A percentile compares a stretch with the other conserved stretches of the same genome.
Evolutionary conservation across 2,113 vertebrate genomes (phyloP).

Genomic region (Rousettus leschenaultii): DNA sequence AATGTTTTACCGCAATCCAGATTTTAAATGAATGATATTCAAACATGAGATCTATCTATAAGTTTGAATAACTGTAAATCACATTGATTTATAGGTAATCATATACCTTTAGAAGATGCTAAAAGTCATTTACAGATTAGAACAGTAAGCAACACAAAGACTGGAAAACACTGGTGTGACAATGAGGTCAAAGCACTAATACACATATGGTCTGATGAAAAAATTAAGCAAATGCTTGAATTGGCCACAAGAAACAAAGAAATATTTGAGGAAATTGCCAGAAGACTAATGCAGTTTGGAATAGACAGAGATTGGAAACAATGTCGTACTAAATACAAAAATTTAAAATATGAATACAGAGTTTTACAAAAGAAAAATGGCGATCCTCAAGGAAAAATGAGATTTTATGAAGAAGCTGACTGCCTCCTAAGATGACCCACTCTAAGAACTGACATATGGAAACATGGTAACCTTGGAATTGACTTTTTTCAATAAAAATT

Average conservation of each 20-base stretch:
- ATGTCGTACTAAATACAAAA: slow-evolving; percentile 92
- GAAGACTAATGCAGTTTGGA: slow-evolving; percentile 85
- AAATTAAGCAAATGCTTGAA: slow-evolving; percentile 88
- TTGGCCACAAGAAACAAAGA: slow-evolving; percentile 91
- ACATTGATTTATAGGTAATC: slow-evolving; percentile 60
- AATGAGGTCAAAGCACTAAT: slow-evolving; percentile 89
- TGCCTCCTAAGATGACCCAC: slow-evolving; percentile 82
- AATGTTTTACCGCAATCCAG: background rate
- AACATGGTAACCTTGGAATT: slow-evolving; percentile 45
- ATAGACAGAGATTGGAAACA: slow-evolving; percentile 93
- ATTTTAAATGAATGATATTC: background rate
- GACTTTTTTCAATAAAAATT: background rate
- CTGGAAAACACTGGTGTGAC: slow-evolving; percentile 89
- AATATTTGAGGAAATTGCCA: slow-evolving; percentile 91
- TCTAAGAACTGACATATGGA: slow-evolving; percentile 54
- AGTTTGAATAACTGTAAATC: slow-evolving; percentile 1
- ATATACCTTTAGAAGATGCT: slow-evolving; percentile 70
- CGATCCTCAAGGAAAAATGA: slow-evolving; percentile 86
- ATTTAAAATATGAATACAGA: slow-evolving; percentile 92
- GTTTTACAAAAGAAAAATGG: slow-evolving; percentile 88
- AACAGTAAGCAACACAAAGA: slow-evolving; percentile 84
- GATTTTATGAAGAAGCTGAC: slow-evolving; percentile 91
- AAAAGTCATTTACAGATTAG: slow-evolving; percentile 85
- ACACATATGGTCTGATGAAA: slow-evolving; percentile 88
- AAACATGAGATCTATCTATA: background rate